Conservation (phyloP, 2,888 invertebrate genomes). For the Callyntrura sp. region DNA sequence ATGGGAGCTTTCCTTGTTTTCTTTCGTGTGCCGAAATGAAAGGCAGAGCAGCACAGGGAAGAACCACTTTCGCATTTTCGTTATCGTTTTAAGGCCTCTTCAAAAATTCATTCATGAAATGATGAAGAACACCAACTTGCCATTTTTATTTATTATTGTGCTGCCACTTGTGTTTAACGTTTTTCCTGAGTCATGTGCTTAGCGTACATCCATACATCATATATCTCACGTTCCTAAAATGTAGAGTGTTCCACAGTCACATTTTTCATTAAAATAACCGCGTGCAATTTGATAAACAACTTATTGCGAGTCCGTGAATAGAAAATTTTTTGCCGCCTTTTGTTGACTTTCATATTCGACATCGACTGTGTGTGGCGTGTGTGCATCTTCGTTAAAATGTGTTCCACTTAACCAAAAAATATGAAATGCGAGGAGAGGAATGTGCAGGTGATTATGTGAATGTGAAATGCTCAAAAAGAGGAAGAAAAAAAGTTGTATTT, state of each 20-base stretch:
- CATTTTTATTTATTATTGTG: slow-evolving; percentile 38
- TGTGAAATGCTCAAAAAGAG: background rate
- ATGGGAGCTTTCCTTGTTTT: background rate
- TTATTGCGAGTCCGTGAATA: background rate
- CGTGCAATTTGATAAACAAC: background rate
- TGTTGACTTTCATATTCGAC: slow-evolving; percentile 13
- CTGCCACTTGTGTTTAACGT: slow-evolving; percentile 11
- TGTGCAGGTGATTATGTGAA: slow-evolving; percentile 9
- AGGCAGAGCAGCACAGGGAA: too few relatives aligned
- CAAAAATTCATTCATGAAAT: slow-evolving; percentile 43
- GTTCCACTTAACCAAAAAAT: slow-evolving; percentile 15
- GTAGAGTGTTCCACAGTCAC: too few relatives aligned
- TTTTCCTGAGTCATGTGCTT: too few relatives aligned
- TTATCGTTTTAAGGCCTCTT: background rate
- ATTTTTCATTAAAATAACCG: background rate
- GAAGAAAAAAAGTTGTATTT: background rate
- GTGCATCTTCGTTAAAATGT: background rate
- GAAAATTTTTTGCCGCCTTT: background rate
- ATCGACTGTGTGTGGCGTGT: background rate
- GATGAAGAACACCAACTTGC: slow-evolving; percentile 33
- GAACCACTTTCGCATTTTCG: slow-evolving; percentile 43
- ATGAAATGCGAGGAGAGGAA: background rate
- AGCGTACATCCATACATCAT: too few relatives aligned
- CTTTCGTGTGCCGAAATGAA: too few relatives aligned
- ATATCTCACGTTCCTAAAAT: too few relatives aligned